Percentiles rank a stretch among this genome's conserved stretches.
These are phyloP conservation scores for Drosophila birchii DNA, from an alignment of 2,888 invertebrate species.

Conservation along the genomic window DNA sequence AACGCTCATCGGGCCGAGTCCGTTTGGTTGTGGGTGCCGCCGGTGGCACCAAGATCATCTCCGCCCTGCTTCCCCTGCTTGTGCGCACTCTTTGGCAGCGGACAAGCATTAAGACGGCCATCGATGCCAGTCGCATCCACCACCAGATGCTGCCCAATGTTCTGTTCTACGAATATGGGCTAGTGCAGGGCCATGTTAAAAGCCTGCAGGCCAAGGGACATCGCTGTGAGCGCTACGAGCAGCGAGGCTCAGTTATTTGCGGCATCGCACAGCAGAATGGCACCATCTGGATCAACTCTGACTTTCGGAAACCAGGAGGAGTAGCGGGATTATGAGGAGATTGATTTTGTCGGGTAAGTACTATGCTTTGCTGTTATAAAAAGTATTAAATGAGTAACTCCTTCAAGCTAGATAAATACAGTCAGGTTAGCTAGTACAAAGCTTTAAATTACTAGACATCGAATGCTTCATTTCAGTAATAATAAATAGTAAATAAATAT, in stretches of 20 bases:
- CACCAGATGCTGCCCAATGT: constrained; percentile 94
- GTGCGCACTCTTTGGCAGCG: constrained; percentile 88
- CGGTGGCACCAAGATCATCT: constrained; percentile 95
- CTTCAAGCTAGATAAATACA: neutral
- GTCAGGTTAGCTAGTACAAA: too few relatives aligned
- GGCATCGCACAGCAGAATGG: constrained; percentile 88
- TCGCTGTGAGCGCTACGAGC: constrained; percentile 87
- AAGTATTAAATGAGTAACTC: neutral
- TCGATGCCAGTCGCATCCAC: constrained; percentile 91
- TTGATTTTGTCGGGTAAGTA: neutral
- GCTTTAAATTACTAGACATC: neutral
- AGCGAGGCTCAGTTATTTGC: constrained; percentile 90
- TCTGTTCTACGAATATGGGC: constrained; percentile 89
- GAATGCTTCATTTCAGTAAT: neutral
- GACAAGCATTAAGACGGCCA: constrained; percentile 88
- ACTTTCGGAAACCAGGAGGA: constrained; percentile 92
- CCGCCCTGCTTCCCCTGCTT: constrained; percentile 89
- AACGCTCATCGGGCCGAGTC: constrained; percentile 86
- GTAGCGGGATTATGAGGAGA: constrained; percentile 88
- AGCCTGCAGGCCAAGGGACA: constrained; percentile 90
- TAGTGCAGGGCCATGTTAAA: constrained; percentile 86
- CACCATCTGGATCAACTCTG: constrained; percentile 90
- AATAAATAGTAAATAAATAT: neutral
- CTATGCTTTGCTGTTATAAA: neutral
- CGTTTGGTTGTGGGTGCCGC: constrained; percentile 92